phyloP scores from a whole-genome alignment of 2,113 vertebrate species.

The Mastomys coucha region DNA sequence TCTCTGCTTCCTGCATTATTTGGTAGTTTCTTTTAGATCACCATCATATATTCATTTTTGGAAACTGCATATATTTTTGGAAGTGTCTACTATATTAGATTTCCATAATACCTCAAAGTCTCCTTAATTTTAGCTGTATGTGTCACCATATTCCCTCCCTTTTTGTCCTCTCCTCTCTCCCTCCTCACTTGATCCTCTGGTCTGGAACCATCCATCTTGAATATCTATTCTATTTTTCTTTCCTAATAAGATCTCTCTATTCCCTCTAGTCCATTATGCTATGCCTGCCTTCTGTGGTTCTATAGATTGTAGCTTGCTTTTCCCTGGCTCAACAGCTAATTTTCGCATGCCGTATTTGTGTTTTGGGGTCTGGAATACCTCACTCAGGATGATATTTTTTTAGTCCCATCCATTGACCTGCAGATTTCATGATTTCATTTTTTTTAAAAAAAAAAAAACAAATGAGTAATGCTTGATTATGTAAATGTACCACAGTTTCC shows the following conservation, averaged over 20 bases:
- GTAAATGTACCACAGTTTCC: not conserved
- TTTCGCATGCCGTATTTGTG: not conserved
- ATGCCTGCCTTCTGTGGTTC: not conserved
- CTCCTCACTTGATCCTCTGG: not conserved
- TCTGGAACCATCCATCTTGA: not conserved
- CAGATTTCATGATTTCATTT: not conserved
- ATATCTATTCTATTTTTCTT: not conserved
- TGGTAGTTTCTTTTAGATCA: not conserved
- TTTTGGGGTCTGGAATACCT: not conserved
- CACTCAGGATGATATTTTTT: not conserved
- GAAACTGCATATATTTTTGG: not conserved
- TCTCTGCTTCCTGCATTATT: not conserved
- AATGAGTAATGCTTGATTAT: not conserved
- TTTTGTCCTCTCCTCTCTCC: too few relatives aligned
- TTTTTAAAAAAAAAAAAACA: too few relatives aligned
- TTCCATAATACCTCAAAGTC: not conserved
- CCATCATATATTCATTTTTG: not conserved
- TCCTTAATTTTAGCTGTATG: not conserved
- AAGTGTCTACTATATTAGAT: not conserved
- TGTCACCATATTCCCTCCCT: not conserved
- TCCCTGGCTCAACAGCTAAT: not conserved
- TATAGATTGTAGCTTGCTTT: not conserved
- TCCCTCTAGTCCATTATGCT: not conserved
- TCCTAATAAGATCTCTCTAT: not conserved
- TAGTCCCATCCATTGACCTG: not conserved